Percentiles rank a stretch among this genome's conserved stretches.
Evolutionary conservation across 2,797 vertebrate species (phyloP).

Genomic region (Cossypha niveicapilla): DNA sequence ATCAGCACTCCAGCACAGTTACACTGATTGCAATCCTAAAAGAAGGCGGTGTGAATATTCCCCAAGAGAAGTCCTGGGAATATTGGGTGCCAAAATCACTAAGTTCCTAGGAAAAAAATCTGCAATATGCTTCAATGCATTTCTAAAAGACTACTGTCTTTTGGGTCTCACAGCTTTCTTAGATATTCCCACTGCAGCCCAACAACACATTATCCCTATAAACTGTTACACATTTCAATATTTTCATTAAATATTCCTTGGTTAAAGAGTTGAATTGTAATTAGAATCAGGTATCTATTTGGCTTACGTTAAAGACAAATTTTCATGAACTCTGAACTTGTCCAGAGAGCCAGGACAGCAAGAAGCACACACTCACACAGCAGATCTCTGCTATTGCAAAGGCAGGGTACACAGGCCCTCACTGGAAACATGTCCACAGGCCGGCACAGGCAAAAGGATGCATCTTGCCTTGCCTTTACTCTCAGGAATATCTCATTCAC

Average conservation of each 20-base stretch:
- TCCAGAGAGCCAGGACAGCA: background rate
- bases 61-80: background rate
- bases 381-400: background rate
- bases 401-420: rapidly evolving
- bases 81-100: background rate
- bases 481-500: background rate
- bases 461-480: background rate
- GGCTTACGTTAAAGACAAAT: background rate
- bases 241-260: background rate
- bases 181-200: background rate
- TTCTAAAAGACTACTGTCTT: background rate
- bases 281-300: background rate
- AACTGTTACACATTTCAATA: background rate
- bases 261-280: background rate
- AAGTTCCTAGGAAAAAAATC: background rate
- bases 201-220: background rate
- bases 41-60: background rate
- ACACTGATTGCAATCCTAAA: background rate
- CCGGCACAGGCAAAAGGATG: background rate
- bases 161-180: background rate
- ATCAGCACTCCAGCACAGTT: background rate
- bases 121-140: background rate
- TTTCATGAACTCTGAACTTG: background rate
- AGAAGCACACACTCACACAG: background rate
- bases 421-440: background rate